phyloP scores from a whole-genome alignment of 1,140 invertebrate species.

The Orius insidiosus region DNA sequence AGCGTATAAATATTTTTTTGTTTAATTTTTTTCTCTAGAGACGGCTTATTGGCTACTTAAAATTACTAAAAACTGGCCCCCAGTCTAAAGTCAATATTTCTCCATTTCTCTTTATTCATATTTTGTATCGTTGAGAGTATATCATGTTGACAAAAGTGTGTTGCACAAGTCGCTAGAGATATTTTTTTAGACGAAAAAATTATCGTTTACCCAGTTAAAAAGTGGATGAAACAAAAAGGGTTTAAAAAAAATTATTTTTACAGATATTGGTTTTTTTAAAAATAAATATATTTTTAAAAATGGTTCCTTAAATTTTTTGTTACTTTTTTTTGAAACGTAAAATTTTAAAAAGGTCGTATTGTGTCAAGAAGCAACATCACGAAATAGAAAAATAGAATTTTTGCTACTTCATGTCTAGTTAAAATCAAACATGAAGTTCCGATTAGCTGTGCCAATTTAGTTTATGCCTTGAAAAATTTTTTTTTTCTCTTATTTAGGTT shows the following conservation, averaged over 20 bases:
- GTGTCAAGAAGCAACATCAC: conserved; percentile 2
- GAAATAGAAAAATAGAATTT: conserved; percentile 4
- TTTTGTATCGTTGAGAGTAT: too few species aligned
- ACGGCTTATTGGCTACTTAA: background rate
- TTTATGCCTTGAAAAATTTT: conserved; percentile 9
- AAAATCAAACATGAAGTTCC: conserved; percentile 1
- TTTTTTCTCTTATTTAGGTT: conserved; percentile 7
- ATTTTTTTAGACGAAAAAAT: too few species aligned
- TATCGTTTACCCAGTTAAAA: too few species aligned
- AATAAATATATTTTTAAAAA: too few species aligned
- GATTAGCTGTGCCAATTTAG: conserved; percentile 13
- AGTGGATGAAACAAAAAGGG: too few species aligned
- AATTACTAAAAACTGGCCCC: background rate
- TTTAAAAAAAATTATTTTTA: too few species aligned
- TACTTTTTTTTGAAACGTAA: conserved; percentile 1
- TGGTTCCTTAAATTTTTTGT: background rate
- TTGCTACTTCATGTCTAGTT: background rate
- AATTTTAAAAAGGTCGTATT: conserved; percentile 5
- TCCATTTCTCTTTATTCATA: too few species aligned
- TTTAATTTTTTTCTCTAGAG: background rate
- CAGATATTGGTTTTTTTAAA: too few species aligned
- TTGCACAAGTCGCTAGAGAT: too few species aligned
- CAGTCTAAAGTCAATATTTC: too few species aligned
- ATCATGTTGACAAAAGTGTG: too few species aligned
- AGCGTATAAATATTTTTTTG: background rate